Percentiles rank a stretch among this genome's conserved stretches.
phyloP scores from a whole-genome alignment of 2,113 vertebrate genomes.

The Alectura lathami region DNA sequence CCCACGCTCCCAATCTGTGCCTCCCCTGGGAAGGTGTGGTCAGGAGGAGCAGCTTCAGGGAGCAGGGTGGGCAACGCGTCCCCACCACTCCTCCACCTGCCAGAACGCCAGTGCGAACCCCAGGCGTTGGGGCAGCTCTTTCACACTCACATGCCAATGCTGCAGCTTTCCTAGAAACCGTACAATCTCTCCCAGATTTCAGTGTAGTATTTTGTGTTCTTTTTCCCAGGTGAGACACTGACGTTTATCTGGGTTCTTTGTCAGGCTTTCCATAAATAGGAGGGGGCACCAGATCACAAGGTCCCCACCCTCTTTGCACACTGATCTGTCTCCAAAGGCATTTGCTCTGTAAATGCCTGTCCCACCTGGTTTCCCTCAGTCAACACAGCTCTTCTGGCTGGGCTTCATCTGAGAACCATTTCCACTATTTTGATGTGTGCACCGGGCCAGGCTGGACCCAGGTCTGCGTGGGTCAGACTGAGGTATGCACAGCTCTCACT shows the following conservation, averaged over 20 bases:
- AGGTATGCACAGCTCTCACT: accelerated
- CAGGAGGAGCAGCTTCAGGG: neutral
- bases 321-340: neutral
- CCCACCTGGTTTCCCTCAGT: neutral
- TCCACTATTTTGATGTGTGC: neutral
- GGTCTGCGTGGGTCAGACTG: neutral
- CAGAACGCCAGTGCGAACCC: neutral
- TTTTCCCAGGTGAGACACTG: neutral
- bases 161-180: conserved; percentile 28
- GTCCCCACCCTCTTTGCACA: conserved; percentile 5
- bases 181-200: neutral
- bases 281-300: neutral
- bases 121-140: neutral
- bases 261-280: neutral
- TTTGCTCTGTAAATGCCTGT: neutral
- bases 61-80: neutral
- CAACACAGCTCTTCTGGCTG: neutral
- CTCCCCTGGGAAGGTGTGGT: neutral
- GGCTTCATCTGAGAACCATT: neutral
- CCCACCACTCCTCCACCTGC: neutral
- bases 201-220: accelerated
- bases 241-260: neutral
- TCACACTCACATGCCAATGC: neutral
- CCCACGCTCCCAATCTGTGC: neutral
- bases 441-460: neutral